phyloP scores from a whole-genome alignment of 2,797 vertebrate genomes.

The Natrix natrix region DNA sequence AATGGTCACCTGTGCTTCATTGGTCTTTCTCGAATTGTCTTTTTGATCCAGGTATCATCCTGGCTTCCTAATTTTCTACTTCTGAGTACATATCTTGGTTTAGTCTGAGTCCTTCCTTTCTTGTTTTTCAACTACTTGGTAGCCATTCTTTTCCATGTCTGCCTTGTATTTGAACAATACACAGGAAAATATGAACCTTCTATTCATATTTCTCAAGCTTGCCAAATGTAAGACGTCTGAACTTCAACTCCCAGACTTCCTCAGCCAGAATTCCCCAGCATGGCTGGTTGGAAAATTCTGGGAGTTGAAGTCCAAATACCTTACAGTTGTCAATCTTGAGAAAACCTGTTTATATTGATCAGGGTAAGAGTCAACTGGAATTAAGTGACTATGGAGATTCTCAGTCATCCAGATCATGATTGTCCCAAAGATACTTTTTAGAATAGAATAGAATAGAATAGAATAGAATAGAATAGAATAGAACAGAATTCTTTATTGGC shows the following conservation, averaged over 20 bases:
- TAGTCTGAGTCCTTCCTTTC: not conserved
- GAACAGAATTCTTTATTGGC: too few species aligned
- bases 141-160: not conserved
- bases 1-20: not conserved
- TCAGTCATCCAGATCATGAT: too few species aligned
- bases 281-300: not conserved
- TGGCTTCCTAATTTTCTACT: not conserved
- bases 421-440: too few species aligned
- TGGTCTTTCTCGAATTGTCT: not conserved
- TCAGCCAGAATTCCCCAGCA: not conserved
- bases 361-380: not conserved
- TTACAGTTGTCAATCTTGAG: not conserved
- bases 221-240: not conserved
- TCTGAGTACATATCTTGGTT: not conserved
- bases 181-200: not conserved
- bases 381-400: too few species aligned
- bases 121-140: not conserved
- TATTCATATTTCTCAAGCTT: too few species aligned
- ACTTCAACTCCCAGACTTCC: not conserved
- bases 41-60: not conserved
- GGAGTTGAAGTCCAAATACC: not conserved
- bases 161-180: not conserved
- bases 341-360: not conserved
- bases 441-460: too few species aligned
- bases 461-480: too few species aligned